Evolutionary conservation across 2,888 invertebrate genomes (phyloP), one percentile per base, ranked within the genome.

Genomic region (Lycaena phlaeas): DNA sequence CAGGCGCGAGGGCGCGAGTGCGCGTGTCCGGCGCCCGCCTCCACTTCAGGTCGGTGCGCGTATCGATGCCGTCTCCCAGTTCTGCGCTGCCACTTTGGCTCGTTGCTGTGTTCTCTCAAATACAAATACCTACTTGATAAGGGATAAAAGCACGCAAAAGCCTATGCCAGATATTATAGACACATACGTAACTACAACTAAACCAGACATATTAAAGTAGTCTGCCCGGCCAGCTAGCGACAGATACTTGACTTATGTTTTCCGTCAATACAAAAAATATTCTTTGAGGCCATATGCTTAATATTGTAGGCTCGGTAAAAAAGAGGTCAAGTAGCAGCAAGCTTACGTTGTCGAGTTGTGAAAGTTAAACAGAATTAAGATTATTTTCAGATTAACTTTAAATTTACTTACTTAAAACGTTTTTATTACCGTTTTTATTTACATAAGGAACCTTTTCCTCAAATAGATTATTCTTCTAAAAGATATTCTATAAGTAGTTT

Each of bases 11-110:
- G 63, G 60, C 60, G 60, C 61, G 60, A 68, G 64, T 68, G 74
- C 74, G 70, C 59, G 48, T 54, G 59, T 45, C 49, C 54, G 49
- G 61, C 64, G 65, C 64, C 59, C 65, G 67, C 68, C 60, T 48
- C 66, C 59, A 71, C 74, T 66, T 75, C 75, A 69, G 60, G 44
- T 54, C 59, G 65, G 53, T 74, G 76, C 73, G 74, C 73, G 68
- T 65, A 68, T 69, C 67, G 69, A 69, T 68, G 64, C 61, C 54
- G 48, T 45, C 61, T 65, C 64, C 52, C 54, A 44, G 42, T 46
- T 48, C 55, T 49, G 54, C 62, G 56, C 61, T 60, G 62, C 64
- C 59, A 60, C 54, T 43, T 44, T 45, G 43, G 43, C 49, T 59
- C 60, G 69, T 63, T 27, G 44, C 72, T 59, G 52, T 51, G 66